These are phyloP conservation scores for Scolopax bukidnonensis DNA, from an alignment of 2,797 vertebrate species.

Conservation along the genomic window DNA sequence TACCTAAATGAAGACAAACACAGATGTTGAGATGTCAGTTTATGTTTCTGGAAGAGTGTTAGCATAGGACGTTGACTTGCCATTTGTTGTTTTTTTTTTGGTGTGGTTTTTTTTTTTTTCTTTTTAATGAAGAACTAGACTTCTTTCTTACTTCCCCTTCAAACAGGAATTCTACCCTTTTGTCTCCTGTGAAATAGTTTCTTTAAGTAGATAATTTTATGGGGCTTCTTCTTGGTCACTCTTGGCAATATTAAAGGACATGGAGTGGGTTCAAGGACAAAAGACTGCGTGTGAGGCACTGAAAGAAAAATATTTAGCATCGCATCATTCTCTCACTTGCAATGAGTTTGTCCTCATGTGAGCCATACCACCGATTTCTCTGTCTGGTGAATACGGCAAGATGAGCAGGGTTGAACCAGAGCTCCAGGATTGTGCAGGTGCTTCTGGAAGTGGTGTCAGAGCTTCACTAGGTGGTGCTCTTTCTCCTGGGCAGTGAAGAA, in stretches of 20 bases:
- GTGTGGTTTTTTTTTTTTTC: not conserved
- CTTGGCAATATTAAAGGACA: not conserved
- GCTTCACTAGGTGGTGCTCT: conserved; percentile 35
- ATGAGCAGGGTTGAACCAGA: rapidly evolving
- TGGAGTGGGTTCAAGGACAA: not conserved
- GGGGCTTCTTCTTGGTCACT: not conserved
- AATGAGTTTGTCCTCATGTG: not conserved
- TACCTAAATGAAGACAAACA: not conserved
- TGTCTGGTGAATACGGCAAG: rapidly evolving
- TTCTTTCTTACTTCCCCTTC: not conserved
- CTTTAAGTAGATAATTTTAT: not conserved
- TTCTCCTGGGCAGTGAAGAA: not conserved
- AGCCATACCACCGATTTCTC: not conserved
- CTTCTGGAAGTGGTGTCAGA: not conserved
- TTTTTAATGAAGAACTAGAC: not conserved
- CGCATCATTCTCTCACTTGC: not conserved
- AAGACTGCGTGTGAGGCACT: not conserved
- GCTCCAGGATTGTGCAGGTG: not conserved
- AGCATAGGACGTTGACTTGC: not conserved
- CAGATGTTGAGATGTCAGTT: not conserved
- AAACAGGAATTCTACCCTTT: not conserved
- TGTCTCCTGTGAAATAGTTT: not conserved
- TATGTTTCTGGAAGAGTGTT: not conserved
- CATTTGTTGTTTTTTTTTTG: not conserved
- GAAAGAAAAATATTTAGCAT: not conserved